Conservation (phyloP, 2,797 vertebrate genomes). For the Loris lydekkerianus region DNA sequence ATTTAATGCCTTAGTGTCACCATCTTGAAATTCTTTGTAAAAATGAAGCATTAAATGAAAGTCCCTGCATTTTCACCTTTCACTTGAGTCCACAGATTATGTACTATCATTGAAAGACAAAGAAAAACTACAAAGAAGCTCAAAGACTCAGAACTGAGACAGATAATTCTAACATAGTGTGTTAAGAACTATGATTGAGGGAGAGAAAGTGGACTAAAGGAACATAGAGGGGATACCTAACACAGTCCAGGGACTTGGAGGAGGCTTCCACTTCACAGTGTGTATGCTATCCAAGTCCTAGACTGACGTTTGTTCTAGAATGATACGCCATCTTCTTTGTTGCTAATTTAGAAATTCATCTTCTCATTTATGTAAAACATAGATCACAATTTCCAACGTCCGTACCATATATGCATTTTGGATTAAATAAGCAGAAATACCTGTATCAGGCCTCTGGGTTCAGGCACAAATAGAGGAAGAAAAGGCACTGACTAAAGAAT, state of each 20-base stretch:
- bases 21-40: not conserved
- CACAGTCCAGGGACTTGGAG: not conserved
- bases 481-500: not conserved
- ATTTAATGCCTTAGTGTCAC: not conserved
- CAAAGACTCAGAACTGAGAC: not conserved
- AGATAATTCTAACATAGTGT: not conserved
- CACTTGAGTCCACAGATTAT: not conserved
- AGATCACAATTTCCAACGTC: not conserved
- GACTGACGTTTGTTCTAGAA: not conserved
- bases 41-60: too few relatives aligned
- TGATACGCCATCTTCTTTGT: not conserved
- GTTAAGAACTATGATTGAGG: not conserved
- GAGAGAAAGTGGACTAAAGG: not conserved
- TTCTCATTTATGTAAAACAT: not conserved
- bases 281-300: not conserved
- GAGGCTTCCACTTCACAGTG: not conserved
- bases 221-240: not conserved
- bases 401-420: not conserved
- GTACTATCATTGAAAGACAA: not conserved
- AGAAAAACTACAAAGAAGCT: not conserved
- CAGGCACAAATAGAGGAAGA: not conserved
- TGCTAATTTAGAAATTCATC: conserved; percentile 14
- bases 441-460: not conserved
- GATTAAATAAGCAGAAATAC: not conserved
- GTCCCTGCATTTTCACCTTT: not conserved